These are phyloP conservation scores for Nomada fabriciana DNA, from an alignment of 2,888 invertebrate genomes.

Conservation along the genomic window DNA sequence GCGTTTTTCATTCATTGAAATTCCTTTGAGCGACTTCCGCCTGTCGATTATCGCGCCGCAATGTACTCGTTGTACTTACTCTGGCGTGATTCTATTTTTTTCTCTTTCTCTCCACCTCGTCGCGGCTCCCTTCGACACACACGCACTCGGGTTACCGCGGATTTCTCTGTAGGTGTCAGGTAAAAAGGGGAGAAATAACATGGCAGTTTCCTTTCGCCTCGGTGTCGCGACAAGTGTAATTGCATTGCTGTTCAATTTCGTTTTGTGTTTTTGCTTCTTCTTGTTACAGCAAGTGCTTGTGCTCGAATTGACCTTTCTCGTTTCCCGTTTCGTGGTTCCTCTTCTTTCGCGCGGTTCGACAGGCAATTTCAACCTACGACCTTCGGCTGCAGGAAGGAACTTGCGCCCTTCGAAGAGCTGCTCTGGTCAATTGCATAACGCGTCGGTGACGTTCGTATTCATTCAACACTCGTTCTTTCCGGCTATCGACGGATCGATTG, in stretches of 20 bases:
- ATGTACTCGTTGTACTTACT: not conserved
- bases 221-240: too few species aligned
- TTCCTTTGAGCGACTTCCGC: slow-evolving; percentile 75
- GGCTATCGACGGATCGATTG: slow-evolving; percentile 51
- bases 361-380: slow-evolving; percentile 22
- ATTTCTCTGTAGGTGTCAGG: not conserved
- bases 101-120: not conserved
- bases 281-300: too few species aligned
- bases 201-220: too few species aligned
- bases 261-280: too few species aligned
- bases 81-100: not conserved
- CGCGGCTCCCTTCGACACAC: not conserved
- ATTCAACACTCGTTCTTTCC: slow-evolving; percentile 45
- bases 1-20: slow-evolving; percentile 82
- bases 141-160: not conserved
- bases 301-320: too few species aligned
- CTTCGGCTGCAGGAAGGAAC: slow-evolving; percentile 46
- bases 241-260: too few species aligned
- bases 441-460: slow-evolving; percentile 58
- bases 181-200: not conserved
- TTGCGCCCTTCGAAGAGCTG: slow-evolving; percentile 56
- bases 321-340: too few species aligned
- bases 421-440: slow-evolving; percentile 60
- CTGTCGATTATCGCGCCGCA: slow-evolving; percentile 50
- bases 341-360: not conserved